A percentile compares a stretch with the other conserved stretches of the same genome.
Evolutionary conservation across 2,113 vertebrate genomes (phyloP).

Genomic region (Proterorhinus semilunaris): DNA sequence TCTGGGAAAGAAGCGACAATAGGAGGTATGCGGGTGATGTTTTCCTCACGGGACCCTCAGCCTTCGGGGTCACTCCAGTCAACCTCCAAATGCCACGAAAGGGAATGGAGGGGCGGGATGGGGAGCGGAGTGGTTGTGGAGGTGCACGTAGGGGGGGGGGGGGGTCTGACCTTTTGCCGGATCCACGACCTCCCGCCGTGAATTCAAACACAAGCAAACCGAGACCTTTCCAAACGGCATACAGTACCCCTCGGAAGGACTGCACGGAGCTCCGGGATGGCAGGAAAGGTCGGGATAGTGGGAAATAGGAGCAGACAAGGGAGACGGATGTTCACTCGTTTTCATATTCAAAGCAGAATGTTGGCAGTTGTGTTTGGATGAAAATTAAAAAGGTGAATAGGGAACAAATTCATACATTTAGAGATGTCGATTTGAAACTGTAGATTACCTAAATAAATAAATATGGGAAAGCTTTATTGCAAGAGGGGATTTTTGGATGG

Average conservation of each 20-base stretch:
- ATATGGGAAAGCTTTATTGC: too few species aligned
- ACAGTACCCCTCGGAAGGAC: background rate
- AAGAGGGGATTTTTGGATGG: too few species aligned
- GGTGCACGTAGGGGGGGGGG: background rate
- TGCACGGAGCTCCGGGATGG: conserved; percentile 24
- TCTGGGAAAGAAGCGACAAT: too few species aligned
- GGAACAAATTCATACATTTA: too few species aligned
- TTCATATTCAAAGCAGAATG: too few species aligned
- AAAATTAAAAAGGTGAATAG: too few species aligned
- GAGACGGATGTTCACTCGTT: conserved; percentile 25
- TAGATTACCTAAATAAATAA: too few species aligned
- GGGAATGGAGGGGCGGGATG: conserved; percentile 6
- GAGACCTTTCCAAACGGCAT: conserved; percentile 5
- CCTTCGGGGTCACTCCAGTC: conserved; percentile 73
- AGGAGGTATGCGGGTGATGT: too few species aligned
- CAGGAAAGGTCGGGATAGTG: conserved; percentile 39
- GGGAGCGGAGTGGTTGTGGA: conserved; percentile 23
- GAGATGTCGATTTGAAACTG: too few species aligned
- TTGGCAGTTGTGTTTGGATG: too few species aligned
- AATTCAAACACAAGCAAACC: conserved; percentile 34
- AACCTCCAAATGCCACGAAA: conserved; percentile 69
- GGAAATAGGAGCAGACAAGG: conserved; percentile 39
- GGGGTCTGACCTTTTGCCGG: conserved; percentile 67
- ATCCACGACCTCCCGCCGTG: conserved; percentile 49
- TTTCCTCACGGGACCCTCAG: background rate